phyloP scores from a whole-genome alignment of 2,888 invertebrate genomes.

The Cerastis rubricosa region DNA sequence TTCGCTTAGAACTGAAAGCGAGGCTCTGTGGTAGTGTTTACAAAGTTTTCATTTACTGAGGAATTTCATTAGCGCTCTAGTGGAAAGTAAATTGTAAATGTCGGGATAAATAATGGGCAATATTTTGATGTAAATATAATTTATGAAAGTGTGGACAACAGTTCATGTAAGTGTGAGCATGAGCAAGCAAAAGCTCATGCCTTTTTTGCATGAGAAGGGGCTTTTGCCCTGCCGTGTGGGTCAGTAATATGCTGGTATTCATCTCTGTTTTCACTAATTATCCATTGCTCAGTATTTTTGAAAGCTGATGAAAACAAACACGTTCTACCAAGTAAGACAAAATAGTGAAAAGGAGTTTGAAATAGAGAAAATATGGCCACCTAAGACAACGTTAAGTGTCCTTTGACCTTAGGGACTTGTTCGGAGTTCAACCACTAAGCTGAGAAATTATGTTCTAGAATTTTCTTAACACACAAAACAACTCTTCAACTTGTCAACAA shows the following conservation, averaged over 20 bases:
- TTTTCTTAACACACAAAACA: conserved; percentile 16
- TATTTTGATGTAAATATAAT: conserved; percentile 9
- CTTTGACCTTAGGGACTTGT: conserved; percentile 42
- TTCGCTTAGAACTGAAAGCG: conserved; percentile 20
- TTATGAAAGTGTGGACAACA: neutral
- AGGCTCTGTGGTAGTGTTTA: conserved; percentile 22
- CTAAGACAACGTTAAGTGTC: conserved; percentile 29
- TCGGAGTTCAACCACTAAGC: conserved; percentile 42
- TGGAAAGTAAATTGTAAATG: conserved; percentile 9
- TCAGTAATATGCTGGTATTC: neutral
- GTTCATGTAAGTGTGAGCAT: neutral
- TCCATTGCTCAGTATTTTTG: neutral
- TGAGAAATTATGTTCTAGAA: conserved; percentile 43
- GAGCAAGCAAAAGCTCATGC: neutral
- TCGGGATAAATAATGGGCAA: conserved; percentile 1
- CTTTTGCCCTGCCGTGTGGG: neutral
- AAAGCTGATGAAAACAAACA: neutral
- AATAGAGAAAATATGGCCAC: conserved; percentile 21
- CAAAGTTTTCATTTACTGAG: conserved; percentile 46
- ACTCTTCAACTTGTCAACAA: conserved; percentile 22
- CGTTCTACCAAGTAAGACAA: neutral
- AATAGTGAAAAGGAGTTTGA: conserved; percentile 6
- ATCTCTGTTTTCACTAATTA: neutral
- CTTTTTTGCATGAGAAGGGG: neutral
- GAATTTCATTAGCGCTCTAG: conserved; percentile 50